phyloP scores from a whole-genome alignment of 2,888 invertebrate species.

The Chloromyia formosa region DNA sequence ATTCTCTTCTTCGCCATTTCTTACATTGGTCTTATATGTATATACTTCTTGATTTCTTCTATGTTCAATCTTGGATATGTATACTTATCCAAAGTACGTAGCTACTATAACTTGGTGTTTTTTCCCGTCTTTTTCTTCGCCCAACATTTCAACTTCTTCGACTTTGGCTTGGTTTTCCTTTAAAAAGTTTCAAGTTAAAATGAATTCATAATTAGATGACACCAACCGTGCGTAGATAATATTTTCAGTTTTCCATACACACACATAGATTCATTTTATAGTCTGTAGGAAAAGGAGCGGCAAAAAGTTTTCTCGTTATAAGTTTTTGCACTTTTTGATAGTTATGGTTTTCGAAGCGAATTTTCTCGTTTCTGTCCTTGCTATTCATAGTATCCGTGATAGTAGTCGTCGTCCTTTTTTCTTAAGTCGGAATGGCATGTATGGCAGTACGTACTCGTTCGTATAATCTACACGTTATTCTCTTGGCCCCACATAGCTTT shows the following conservation, averaged over 20 bases:
- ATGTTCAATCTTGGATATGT: too few relatives aligned
- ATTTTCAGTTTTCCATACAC: slow-evolving; percentile 59
- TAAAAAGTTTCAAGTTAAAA: slow-evolving; percentile 55
- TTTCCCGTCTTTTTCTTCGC: slow-evolving; percentile 1
- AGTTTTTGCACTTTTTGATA: slow-evolving; percentile 57
- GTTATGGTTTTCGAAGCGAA: slow-evolving; percentile 23
- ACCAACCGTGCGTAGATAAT: slow-evolving; percentile 65
- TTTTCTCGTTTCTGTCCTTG: background rate
- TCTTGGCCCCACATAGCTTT: too few relatives aligned
- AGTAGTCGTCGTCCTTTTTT: too few relatives aligned
- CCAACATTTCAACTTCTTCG: slow-evolving; percentile 28
- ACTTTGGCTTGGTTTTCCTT: slow-evolving; percentile 40
- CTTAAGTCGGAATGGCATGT: too few relatives aligned
- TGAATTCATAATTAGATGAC: slow-evolving; percentile 64
- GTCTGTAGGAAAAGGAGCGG: slow-evolving; percentile 48
- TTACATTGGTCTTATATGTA: background rate
- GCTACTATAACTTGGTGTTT: background rate
- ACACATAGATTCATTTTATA: background rate
- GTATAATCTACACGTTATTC: too few relatives aligned
- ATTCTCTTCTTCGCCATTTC: background rate
- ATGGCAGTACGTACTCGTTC: too few relatives aligned
- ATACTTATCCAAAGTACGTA: too few relatives aligned
- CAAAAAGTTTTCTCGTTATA: slow-evolving; percentile 65
- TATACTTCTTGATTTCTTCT: background rate
- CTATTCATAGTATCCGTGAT: too few relatives aligned